Base-by-base conservation (phyloP, 2,797 vertebrate species). In the Gallinago stenura region DNA sequence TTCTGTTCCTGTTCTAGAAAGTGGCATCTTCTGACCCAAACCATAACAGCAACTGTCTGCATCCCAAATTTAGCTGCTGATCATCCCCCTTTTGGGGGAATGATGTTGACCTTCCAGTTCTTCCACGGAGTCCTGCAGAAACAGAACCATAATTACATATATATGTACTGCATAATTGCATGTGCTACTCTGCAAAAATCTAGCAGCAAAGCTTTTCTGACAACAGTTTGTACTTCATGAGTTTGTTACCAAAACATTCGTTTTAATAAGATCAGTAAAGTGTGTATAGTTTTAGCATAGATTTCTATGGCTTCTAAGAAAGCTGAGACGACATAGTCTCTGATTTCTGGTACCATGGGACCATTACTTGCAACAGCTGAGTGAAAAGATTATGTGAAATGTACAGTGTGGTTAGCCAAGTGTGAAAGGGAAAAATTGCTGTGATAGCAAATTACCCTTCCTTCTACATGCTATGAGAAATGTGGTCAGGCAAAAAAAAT, bases 351-450 rank as follows among this genome's bases (percentile, higher is more conserved):
- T 88, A 72, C 78, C 68, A 79, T 0, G 0, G 73, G 48, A 73
- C 53, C n/a, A 33, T 50, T 41, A 35, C 79, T 89, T 83, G 68
- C 76, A 92, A 76, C 65, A 96, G 70, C 77, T 64, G 70, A 87
- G 46, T 53, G 83, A 66, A 93, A 86, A 91, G 83, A 57, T 73
- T 69, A 60, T 82, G 43, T 93, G 89, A 95, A 86, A 71, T 30
- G 50, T 35, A 45, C 51, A 65, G 77, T 57, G 56, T 61, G 58
- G 70, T 73, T 76, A 87, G 80, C 68, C 85, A 87, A 95, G 82
- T 62, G 41, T 93, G 87, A 94, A 91, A 82, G 61, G 73, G 73
- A 51, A 89, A 95, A 94, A 73, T 10, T 69, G 91, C 87, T 92
- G 89, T 60, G 77, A 60, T 53, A 82, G 91, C 88, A 87, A 93